Evolutionary conservation across 2,888 invertebrate species (phyloP), one percentile per base, ranked within the genome.

Genomic region (Lepidochitona cinerea): DNA sequence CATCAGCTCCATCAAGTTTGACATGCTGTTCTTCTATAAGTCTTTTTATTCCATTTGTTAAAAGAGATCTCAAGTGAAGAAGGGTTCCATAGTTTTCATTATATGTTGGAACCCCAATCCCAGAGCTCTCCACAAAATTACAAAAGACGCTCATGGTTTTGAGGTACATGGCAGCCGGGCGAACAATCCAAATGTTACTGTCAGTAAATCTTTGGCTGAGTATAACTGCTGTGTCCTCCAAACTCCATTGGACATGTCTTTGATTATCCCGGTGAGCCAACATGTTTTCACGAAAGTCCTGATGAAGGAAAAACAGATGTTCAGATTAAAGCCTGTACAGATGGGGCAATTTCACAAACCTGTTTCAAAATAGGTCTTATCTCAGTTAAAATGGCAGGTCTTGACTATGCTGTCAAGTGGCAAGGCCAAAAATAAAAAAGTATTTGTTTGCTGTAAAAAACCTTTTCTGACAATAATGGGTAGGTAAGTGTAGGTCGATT

Each of bases 241-340:
- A 91, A 91, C 95, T 96, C 94, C 96, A 97, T 81, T 94, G 93
- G 80, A 93, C 89, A 89, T 95, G 95, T 84, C 93, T 93, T 81
- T 94, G 93, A 90, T 95, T 95, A 85, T 95, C 95, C 37, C 94
- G 92, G 88, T 95, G 94, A 37, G 92, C 92, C 83, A 94, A 93
- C 96, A 96, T 96, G 87, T 94, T 94, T 90, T 96, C 96, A 33
- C 94, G 93, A 88, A 95, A 96, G 90, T 96, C 96, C 95, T 96
- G 88, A 7, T 90, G 81, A 70, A 54, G 84, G 73, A 73, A 79
- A 76, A 35, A 70, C 68, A 64, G 26, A 35, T 14, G 68, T 37
- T 37, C 49, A 9, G n/a, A n/a, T n/a, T n/a, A n/a, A n/a, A n/a
- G n/a, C n/a, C n/a, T n/a, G n/a, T n/a, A n/a, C n/a, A n/a, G n/a